Evolutionary conservation across 2,113 vertebrate genomes (phyloP), one percentile per base, ranked within the genome.

Genomic region (Menidia beryllina): DNA sequence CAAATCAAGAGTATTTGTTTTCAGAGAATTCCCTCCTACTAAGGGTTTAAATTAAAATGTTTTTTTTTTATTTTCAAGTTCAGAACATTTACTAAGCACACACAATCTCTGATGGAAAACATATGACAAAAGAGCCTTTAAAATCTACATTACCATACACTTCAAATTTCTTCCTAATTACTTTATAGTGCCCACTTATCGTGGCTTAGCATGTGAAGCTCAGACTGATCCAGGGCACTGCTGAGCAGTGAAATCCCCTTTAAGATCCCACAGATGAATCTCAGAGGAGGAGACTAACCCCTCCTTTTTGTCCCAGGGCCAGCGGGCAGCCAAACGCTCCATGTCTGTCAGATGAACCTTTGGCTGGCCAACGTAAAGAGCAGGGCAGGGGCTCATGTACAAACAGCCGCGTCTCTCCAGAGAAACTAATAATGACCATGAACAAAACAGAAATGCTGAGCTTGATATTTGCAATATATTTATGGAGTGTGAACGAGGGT

Each of bases 201-300:
- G 9, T 38, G 55, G 41, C 72, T 75, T 45, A 66, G 58, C 47
- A 41, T 61, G 43, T 68, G 72, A 81, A 59, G 75, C 67, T 80
- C 56, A 62, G 34, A 55, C 57, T 82, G 69, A 86, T 81, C 49
- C 75, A 79, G 75, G 65, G 48, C 63, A 64, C 56, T 60, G 82
- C 81, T 77, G 74, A 89, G 78, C 75, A 58, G 69, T 70, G 55
- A 87, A 83, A 87, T 84, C 76, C 80, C 65, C 73, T 76, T 41
- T 84, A 48, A 82, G 73, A 82, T 72, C 56, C 51, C 36, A 63
- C 75, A 75, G 70, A 85, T 85, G 61, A 84, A 67, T 83, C 70
- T 80, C 53, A 20, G 49, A 64, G 77, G 68, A 76, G 56, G 73
- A 80, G 63, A 64, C 57, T 41, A 61, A 69, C 82, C 65, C 85